Evolutionary conservation across 2,113 vertebrate species (phyloP), one percentile per base, ranked within the genome.

Genomic region (Gnathonemus echidnorhynchus): DNA sequence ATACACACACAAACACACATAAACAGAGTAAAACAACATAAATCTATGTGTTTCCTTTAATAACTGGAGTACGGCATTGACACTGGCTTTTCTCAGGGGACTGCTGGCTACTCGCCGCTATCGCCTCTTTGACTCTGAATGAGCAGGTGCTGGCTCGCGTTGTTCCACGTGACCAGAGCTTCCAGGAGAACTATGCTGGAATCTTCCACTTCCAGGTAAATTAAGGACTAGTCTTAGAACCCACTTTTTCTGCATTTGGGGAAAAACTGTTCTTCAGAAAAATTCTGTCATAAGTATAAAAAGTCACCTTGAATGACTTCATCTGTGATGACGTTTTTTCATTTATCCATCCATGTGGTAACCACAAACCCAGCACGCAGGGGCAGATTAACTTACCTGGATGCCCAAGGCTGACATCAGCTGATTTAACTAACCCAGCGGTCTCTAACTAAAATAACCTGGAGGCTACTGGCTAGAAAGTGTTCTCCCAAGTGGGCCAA

Each of bases 61-160:
- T 42, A 80, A 80, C 17, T 80, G 74, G 35, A 80, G 27, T 70
- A 1, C 10, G 9, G 9, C 9, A 31, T 13, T 70, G 27, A 80
- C n/a, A 77, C 19, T 80, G 31, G 35, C 35, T 17, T 19, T 80
- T 42, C 74, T 86, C 3, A 88, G 87, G 87, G 24, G 87, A 88
- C 87, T 88, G 87, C 87, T 88, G 87, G 87, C 87, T 88, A 3
- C 56, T 88, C 1, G 87, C 87, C 2, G 87, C 56, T n/a, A 66
- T 88, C 13, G 39, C 87, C 31, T 88, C 87, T n/a, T n/a, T 88
- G 53, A 88, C 87, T 3, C 39, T 88, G 53, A 88, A 88, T n/a
- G 58, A 88, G 91, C 87, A 88, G 56, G 50, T 90, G 89, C 85
- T 89, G 91, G 91, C 90, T 88, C 46, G 74, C 17, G 35, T 80